Evolutionary conservation across 1,140 invertebrate species (phyloP), one percentile per base, ranked within the genome.

Genomic region (Prorops nasuta): DNA sequence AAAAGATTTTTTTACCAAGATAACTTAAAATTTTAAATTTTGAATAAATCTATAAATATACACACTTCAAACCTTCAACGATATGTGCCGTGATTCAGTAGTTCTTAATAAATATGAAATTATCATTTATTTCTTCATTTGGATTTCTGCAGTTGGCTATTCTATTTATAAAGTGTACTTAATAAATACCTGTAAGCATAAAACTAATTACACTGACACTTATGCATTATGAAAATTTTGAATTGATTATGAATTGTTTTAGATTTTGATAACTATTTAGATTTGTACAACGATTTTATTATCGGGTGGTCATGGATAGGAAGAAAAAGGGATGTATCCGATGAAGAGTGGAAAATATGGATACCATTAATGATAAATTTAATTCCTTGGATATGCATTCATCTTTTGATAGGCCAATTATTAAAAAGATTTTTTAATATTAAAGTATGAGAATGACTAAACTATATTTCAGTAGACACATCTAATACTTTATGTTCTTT

Each of bases 321-420:
- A 18, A 67, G 72, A 51, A 76, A 74, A 56, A 65, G 71, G 51
- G 82, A 83, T 58, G 51, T 64, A 28, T 67, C 78, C 3, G 82
- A 84, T 67, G 57, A 74, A 47, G 83, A 84, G 70, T 84, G 81
- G 81, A 64, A 62, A 51, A 65, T 69, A 2, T 81, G 77, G 59
- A 72, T 71, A 19, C 69, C 70, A 20, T 56, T 81, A 1, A 49
- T 81, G 9, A 56, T 51, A 21, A 66, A 50, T 52, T 42, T 78
- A 35, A 59, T 64, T 21, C 71, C 73, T 12, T 82, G 76, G 72
- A 57, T 78, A 44, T 37, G 70, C 19, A 16, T 71, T 12, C 79
- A 82, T 51, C 24, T 78, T 38, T 3, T 77, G 14, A 34, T 78
- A 12, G 63, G 64, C 20, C 60, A 68, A 37, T 43, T 64, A 12